phyloP scores from a whole-genome alignment of 64 coral and sea anemone species.

The Exaiptasia diaphana region DNA sequence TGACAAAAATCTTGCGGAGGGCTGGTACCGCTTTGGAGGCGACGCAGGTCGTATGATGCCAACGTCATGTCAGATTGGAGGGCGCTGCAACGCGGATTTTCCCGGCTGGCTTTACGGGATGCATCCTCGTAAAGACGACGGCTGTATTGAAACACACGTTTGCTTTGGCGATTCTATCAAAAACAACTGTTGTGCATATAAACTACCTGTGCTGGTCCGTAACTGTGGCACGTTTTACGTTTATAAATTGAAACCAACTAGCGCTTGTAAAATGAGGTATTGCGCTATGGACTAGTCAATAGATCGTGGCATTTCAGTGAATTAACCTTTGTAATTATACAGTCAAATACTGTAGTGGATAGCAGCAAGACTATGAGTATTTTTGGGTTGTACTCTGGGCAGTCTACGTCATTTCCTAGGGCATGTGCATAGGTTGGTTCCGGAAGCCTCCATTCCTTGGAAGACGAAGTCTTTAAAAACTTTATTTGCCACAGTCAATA shows the following conservation, averaged over 20 bases:
- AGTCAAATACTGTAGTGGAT: too few relatives aligned
- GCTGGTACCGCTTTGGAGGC: constrained; percentile 80
- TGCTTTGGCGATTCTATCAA: constrained; percentile 72
- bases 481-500: too few relatives aligned
- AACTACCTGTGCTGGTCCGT: constrained; percentile 54
- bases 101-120: constrained; percentile 80
- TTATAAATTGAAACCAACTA: constrained; percentile 61
- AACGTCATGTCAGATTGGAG: constrained; percentile 7
- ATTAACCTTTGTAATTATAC: too few relatives aligned
- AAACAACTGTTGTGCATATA: constrained; percentile 48
- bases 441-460: too few relatives aligned
- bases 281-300: constrained; percentile 23
- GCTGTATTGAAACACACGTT: constrained; percentile 57
- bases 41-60: constrained; percentile 68
- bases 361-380: too few relatives aligned
- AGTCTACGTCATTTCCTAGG: too few relatives aligned
- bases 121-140: constrained; percentile 67
- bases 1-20: constrained; percentile 76
- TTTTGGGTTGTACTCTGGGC: too few relatives aligned
- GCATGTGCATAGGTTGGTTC: too few relatives aligned
- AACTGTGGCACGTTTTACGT: constrained; percentile 86
- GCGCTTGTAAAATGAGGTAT: constrained; percentile 58
- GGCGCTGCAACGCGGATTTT: constrained; percentile 58
- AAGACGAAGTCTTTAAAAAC: too few relatives aligned
- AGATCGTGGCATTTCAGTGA: too few relatives aligned